phyloP scores from a whole-genome alignment of 2,888 invertebrate species.

The Orthonychiurus folsomi region DNA sequence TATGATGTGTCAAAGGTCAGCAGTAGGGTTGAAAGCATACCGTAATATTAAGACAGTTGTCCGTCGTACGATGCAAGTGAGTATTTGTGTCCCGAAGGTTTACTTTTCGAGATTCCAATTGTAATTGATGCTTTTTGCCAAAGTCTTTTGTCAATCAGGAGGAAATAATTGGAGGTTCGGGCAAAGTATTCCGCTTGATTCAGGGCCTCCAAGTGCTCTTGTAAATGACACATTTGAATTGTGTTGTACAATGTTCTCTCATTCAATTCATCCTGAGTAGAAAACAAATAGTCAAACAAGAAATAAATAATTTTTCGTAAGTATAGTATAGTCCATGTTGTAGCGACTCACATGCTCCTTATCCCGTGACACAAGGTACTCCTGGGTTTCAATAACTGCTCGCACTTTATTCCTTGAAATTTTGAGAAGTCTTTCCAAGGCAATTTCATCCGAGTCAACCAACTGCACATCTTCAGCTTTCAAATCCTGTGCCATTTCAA shows the following conservation, averaged over 20 bases:
- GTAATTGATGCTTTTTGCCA: constrained; percentile 28
- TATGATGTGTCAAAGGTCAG: too few species aligned
- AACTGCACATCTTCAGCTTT: constrained; percentile 12
- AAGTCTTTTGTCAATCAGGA: constrained; percentile 30
- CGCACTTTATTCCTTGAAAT: constrained; percentile 29
- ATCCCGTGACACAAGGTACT: constrained; percentile 26
- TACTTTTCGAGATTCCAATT: constrained; percentile 10
- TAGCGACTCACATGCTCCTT: constrained; percentile 26
- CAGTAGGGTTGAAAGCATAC: too few species aligned
- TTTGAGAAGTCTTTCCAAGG: constrained; percentile 15
- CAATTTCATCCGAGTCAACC: constrained; percentile 18
- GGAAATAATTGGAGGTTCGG: constrained; percentile 25
- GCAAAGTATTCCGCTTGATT: constrained; percentile 27
- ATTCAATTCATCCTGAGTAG: constrained; percentile 25
- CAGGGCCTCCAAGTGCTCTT: constrained; percentile 31
- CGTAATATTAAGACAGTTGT: constrained; percentile 25
- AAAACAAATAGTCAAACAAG: constrained; percentile 6
- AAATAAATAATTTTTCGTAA: neutral
- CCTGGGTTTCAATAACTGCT: constrained; percentile 31
- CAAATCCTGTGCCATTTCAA: constrained; percentile 27
- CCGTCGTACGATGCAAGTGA: constrained; percentile 23
- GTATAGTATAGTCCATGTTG: neutral
- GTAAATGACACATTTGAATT: constrained; percentile 30
- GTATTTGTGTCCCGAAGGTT: constrained; percentile 2
- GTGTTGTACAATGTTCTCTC: constrained; percentile 30